Base-by-base conservation (phyloP, 1,140 invertebrate species). In the Dreissena polymorpha region DNA sequence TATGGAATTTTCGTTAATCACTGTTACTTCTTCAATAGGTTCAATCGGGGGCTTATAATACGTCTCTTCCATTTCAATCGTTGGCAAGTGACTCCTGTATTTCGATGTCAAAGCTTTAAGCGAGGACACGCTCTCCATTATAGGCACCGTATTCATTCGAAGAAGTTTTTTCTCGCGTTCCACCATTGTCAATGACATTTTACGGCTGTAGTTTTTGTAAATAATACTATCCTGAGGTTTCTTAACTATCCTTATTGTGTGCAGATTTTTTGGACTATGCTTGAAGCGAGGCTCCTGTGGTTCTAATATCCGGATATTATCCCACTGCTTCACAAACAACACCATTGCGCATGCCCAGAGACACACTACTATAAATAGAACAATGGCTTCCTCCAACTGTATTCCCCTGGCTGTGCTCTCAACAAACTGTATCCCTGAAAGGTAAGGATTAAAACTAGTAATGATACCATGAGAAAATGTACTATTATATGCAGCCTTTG, bases 181-280 rank as follows among this genome's bases (percentile, higher is more conserved):
- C 27, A 88, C 86, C 90, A 92, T 90, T 39, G 90, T 91, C 27
- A 88, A 83, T 16, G 88, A 90, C 86, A 91, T 86, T 76, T 91
- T 88, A 10, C 89, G 77, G 68, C 87, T 89, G 85, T 91, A 91
- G 79, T 85, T 90, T 69, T 91, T 91, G 86, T 91, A 92, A 69
- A 92, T 92, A 21, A 92, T 85, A 82, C 90, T 91, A 70, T 92
- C 91, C 71, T 88, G 88, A n/a, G 87, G 78, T 14, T 89, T 83
- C 67, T 91, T 90, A 21, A 91, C 90, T 14, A 91, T 84, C 53
- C 84, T 86, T n/a, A 92, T 87, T 50, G 78, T 89, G 16, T 92
- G 89, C 50, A 92, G 79, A 74, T 91, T 91, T 81, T 92, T 92
- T n/a, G 90, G 90, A 53, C 18, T 83, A 86, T 91, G 88, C 71